Conservation (phyloP, 2,888 invertebrate genomes). For the Cataglyphis albicans region DNA sequence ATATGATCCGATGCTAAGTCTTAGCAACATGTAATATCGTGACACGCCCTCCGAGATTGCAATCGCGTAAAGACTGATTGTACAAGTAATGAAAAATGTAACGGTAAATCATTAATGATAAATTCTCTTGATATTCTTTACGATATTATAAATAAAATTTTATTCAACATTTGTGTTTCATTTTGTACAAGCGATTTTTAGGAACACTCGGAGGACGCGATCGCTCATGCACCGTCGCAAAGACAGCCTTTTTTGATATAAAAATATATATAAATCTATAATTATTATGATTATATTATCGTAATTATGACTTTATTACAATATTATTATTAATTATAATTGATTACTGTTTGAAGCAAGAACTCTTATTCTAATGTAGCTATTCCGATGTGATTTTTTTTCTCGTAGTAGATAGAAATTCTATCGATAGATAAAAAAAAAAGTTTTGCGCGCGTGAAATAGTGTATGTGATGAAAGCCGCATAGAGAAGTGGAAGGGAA, state of each 20-base stretch:
- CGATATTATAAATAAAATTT: slow-evolving; percentile 1
- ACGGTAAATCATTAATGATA: slow-evolving; percentile 6
- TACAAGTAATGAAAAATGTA: slow-evolving; percentile 10
- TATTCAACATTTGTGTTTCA: slow-evolving; percentile 26
- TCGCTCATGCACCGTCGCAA: slow-evolving; percentile 69
- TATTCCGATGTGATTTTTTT: slow-evolving; percentile 74
- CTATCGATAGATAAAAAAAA: slow-evolving; percentile 36
- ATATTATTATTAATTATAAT: slow-evolving; percentile 59
- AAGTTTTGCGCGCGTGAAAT: slow-evolving; percentile 45
- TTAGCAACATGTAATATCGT: slow-evolving; percentile 63
- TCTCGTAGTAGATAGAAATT: slow-evolving; percentile 69
- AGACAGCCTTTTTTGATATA: slow-evolving; percentile 69
- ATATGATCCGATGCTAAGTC: slow-evolving; percentile 70
- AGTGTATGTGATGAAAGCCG: slow-evolving; percentile 41
- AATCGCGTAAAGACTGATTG: slow-evolving; percentile 50
- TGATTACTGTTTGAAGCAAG: slow-evolving; percentile 68
- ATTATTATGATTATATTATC: slow-evolving; percentile 63
- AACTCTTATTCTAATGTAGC: slow-evolving; percentile 67
- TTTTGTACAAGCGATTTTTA: slow-evolving; percentile 29
- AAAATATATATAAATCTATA: slow-evolving; percentile 63
- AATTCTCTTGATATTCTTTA: slow-evolving; percentile 7
- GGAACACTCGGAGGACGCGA: slow-evolving; percentile 72
- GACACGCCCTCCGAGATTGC: slow-evolving; percentile 70
- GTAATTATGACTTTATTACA: slow-evolving; percentile 61
- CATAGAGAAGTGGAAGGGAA: slow-evolving; percentile 10